Evolutionary conservation across 2,888 invertebrate species (phyloP).

Genomic region (Tholera decimalis): DNA sequence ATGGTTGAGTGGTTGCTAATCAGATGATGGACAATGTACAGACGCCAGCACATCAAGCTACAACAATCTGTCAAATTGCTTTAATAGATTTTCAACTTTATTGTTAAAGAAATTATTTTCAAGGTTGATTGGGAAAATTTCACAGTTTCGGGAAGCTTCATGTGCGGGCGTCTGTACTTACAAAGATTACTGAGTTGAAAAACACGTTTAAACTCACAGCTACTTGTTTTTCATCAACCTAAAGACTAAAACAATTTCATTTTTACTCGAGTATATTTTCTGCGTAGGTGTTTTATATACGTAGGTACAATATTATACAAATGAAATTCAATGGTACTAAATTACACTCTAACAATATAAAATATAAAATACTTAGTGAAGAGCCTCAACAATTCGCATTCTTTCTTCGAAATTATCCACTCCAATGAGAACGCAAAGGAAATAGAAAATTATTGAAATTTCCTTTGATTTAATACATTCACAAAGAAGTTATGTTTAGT

Average conservation of each 20-base stretch:
- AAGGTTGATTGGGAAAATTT: too few relatives aligned
- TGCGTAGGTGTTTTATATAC: background rate
- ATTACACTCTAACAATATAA: conserved; percentile 2
- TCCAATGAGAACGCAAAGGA: conserved; percentile 42
- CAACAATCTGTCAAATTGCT: too few relatives aligned
- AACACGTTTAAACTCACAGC: too few relatives aligned
- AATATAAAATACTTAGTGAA: conserved; percentile 1
- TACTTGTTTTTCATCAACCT: too few relatives aligned
- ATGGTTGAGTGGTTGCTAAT: too few relatives aligned
- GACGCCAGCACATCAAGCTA: too few relatives aligned
- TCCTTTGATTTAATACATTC: conserved; percentile 52
- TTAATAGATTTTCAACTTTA: too few relatives aligned
- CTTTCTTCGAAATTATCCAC: conserved; percentile 33
- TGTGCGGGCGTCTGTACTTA: too few relatives aligned
- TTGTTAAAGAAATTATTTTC: too few relatives aligned
- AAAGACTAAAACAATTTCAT: too few relatives aligned
- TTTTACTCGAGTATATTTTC: background rate
- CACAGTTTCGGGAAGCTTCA: too few relatives aligned
- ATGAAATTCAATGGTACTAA: conserved; percentile 4
- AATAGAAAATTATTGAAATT: conserved; percentile 68
- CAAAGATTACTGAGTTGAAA: conserved; percentile 5
- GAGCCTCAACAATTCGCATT: conserved; percentile 14
- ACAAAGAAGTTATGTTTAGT: conserved; percentile 48
- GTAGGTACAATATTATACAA: conserved; percentile 7
- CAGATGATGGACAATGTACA: too few relatives aligned